Conservation (phyloP, 2,888 invertebrate species). For the Listrodromus nycthemerus region DNA sequence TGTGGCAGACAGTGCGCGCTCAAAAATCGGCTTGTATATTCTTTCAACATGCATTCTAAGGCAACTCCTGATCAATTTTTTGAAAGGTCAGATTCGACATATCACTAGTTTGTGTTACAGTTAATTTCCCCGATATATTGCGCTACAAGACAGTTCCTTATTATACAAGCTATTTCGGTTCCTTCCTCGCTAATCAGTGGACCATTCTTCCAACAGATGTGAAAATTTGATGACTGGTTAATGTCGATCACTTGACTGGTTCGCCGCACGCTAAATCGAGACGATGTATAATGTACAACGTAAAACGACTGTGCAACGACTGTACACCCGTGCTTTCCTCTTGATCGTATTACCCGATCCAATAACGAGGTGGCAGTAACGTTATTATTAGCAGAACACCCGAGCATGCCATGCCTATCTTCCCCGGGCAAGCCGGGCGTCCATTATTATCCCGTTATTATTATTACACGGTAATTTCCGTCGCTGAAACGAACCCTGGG, state of each 20-base stretch:
- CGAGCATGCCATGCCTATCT: constrained; percentile 10
- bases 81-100: too few species aligned
- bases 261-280: not conserved
- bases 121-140: not conserved
- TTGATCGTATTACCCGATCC: constrained; percentile 60
- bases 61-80: too few species aligned
- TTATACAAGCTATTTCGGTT: too few species aligned
- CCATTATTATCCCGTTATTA: constrained; percentile 69
- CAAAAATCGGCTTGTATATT: too few species aligned
- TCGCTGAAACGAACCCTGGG: constrained; percentile 59
- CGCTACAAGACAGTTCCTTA: not conserved
- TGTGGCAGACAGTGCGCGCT: too few species aligned
- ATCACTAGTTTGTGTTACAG: not conserved
- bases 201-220: not conserved
- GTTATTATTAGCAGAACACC: constrained; percentile 64
- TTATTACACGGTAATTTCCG: constrained; percentile 68
- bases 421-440: constrained; percentile 38
- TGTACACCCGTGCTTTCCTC: constrained; percentile 7
- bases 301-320: constrained; percentile 9
- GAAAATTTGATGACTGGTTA: not conserved
- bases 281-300: not conserved
- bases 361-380: constrained; percentile 66
- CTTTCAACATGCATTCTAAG: too few species aligned
- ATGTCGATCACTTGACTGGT: not conserved
- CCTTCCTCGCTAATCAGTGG: not conserved